Evolutionary conservation across 1,140 invertebrate species (phyloP).

Genomic region (Dreissena polymorpha): DNA sequence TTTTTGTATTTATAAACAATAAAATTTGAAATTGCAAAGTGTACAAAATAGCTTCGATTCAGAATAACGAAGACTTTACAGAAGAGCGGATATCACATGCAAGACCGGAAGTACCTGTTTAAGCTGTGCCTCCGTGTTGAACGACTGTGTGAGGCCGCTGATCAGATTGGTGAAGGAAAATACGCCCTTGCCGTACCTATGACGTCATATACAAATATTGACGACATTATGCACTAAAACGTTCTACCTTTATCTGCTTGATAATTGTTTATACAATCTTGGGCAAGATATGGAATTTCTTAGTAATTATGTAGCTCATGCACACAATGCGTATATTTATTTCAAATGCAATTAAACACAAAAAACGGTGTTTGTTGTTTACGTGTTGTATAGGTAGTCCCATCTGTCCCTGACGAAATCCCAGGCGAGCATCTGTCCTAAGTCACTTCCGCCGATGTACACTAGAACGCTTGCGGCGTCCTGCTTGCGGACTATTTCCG

Average conservation of each 20-base stretch:
- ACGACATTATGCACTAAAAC: too few relatives aligned
- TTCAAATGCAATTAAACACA: too few relatives aligned
- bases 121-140: conserved; percentile 88
- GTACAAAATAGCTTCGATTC: too few relatives aligned
- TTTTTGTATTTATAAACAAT: too few relatives aligned
- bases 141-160: conserved; percentile 85
- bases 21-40: too few relatives aligned
- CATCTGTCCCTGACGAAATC: conserved; percentile 88
- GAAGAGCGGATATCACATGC: not conserved
- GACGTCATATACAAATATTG: not conserved
- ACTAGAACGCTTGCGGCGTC: conserved; percentile 87
- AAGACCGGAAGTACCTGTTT: conserved; percentile 83
- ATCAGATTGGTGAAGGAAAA: conserved; percentile 87
- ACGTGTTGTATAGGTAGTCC: conserved; percentile 83
- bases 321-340: too few relatives aligned
- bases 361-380: not conserved
- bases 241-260: too few relatives aligned
- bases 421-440: conserved; percentile 88
- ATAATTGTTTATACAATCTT: too few relatives aligned
- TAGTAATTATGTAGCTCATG: too few relatives aligned
- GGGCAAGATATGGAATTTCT: too few relatives aligned
- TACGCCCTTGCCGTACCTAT: conserved; percentile 52
- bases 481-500: conserved; percentile 84
- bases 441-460: conserved; percentile 86
- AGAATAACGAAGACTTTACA: too few relatives aligned